phyloP scores from a whole-genome alignment of 2,797 vertebrate genomes.

The Tachyglossus aculeatus region DNA sequence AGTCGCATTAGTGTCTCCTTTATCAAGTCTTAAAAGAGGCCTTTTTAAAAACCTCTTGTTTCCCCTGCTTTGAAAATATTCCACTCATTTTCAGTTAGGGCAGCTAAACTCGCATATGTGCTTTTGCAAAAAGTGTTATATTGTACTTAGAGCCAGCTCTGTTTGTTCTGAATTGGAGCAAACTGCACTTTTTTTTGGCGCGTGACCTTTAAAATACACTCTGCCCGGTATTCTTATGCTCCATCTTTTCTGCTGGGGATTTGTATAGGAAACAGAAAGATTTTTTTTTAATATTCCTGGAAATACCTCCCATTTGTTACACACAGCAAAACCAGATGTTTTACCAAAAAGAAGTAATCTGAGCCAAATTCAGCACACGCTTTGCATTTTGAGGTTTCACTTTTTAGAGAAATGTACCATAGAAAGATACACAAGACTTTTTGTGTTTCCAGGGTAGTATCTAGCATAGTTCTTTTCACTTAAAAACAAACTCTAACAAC shows the following conservation, averaged over 20 bases:
- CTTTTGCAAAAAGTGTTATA: too few relatives aligned
- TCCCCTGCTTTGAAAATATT: too few relatives aligned
- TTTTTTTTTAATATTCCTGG: constrained; percentile 18
- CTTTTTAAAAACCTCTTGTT: too few relatives aligned
- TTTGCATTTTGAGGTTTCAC: background rate
- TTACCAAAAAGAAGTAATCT: constrained; percentile 1
- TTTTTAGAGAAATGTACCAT: background rate
- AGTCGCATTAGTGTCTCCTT: too few relatives aligned
- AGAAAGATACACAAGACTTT: background rate
- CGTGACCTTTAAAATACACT: background rate
- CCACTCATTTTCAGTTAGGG: too few relatives aligned
- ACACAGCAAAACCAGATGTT: constrained; percentile 33
- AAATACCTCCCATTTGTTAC: constrained; percentile 29
- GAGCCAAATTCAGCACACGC: constrained; percentile 13
- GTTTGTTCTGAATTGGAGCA: background rate
- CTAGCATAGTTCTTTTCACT: background rate
- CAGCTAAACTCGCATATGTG: too few relatives aligned
- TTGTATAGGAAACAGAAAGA: background rate
- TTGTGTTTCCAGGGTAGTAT: background rate
- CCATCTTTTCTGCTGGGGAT: background rate
- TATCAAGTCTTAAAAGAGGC: too few relatives aligned
- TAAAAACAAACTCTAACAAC: background rate
- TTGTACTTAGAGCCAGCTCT: background rate
- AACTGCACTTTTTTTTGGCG: background rate
- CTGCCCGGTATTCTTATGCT: background rate